Evolutionary conservation across 2,797 vertebrate genomes (phyloP), one percentile per base, ranked within the genome.

Genomic region (Poecilia velifera): DNA sequence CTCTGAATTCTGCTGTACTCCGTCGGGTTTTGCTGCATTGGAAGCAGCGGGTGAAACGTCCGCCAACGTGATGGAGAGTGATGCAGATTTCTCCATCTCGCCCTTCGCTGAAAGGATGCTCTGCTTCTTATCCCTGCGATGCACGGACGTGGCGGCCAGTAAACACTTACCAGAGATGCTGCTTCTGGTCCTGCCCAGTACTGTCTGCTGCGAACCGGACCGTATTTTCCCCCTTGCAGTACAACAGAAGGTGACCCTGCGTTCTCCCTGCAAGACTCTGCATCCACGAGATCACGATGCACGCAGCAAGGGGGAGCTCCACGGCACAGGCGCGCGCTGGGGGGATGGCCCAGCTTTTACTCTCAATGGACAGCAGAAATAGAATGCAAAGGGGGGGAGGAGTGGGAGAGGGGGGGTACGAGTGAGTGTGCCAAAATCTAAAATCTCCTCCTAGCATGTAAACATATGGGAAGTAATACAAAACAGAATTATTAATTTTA

Each of bases 171-270:
- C 94, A 81, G 86, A 82, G 85, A 88, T 72, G 78, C 76, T 80
- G 79, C 68, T 53, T 72, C 68, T 75, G 72, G 73, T 80, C 83
- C 84, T 70, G 34, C 66, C 80, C 76, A 36, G 73, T 34, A 82
- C 84, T 62, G 76, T 82, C 12, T 75, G 86, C 87, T 83, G 85
- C 84, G 76, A 76, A 83, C 82, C 77, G 83, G 81, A 92, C 79
- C 77, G 82, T 90, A 84, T 59, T 88, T 90, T 86, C 89, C 91
- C 86, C 88, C 45, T 76, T 78, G 94, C 93, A 88, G 89, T 91
- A 45, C 41, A 93, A 94, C 93, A 93, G 95, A 96, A 96, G 96
- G 95, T 96, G 95, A 96, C 96, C 95, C 95, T 94, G 93, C 91
- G 89, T 86, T 90, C 91, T 90, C 91, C 87, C 88, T 84, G 92